A percentile compares a stretch with the other conserved stretches of the same genome.
Conservation (phyloP, 2,888 invertebrate genomes). For the Germaria angustata region DNA sequence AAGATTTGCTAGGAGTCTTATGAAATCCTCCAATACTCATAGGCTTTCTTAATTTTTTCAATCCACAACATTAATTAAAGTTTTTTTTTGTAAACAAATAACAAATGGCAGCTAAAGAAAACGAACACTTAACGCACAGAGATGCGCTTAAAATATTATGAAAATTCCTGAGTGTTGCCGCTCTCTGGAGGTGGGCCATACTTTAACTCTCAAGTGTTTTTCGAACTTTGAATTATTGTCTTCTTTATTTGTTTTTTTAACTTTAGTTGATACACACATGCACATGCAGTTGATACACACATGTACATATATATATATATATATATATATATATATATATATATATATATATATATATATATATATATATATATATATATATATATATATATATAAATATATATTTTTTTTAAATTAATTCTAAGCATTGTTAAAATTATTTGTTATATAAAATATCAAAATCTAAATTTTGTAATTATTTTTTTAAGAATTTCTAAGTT, state of each 20-base stretch:
- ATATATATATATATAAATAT: no score
- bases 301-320: no score
- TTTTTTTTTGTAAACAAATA: constrained; percentile 50
- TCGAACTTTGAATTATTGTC: neutral
- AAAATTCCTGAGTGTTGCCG: constrained; percentile 15
- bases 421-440: constrained; percentile 38
- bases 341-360: no score
- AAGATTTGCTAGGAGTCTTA: constrained; percentile 38
- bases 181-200: constrained; percentile 40
- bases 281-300: no score
- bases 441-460: neutral
- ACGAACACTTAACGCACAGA: neutral
- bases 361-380: no score
- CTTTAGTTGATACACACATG: constrained; percentile 34
- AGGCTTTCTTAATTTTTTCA: constrained; percentile 40
- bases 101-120: neutral
- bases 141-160: neutral
- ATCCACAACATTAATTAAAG: constrained; percentile 26
- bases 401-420: constrained; percentile 44
- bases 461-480: constrained; percentile 20
- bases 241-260: constrained; percentile 42
- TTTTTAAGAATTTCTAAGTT: constrained; percentile 26
- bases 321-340: no score
- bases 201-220: constrained; percentile 18
- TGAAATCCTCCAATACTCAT: constrained; percentile 27